Evolutionary conservation across 2,113 vertebrate genomes (phyloP).

Genomic region (Phoenicopterus ruber): DNA sequence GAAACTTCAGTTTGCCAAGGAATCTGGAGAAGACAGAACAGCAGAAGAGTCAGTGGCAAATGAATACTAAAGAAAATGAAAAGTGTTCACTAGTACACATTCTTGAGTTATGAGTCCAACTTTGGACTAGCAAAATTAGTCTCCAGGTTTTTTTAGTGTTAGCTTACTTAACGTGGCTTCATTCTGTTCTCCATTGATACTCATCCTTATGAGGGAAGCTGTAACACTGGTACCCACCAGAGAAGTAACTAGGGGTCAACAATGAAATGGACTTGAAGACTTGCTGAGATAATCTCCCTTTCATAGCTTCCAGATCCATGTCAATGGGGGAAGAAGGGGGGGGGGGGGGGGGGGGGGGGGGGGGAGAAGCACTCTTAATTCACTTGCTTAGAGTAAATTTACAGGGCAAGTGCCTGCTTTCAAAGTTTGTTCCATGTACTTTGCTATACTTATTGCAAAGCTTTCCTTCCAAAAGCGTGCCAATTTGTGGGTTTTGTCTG

Average conservation of each 20-base stretch:
- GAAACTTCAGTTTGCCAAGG: neutral
- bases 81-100: neutral
- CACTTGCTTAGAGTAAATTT: neutral
- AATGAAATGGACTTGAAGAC: neutral
- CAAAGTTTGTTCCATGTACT: neutral
- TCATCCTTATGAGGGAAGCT: neutral
- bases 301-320: neutral
- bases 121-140: neutral
- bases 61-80: neutral
- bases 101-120: neutral
- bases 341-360: no score
- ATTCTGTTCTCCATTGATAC: neutral
- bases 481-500: neutral
- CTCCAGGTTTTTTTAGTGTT: neutral
- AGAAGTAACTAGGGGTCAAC: neutral
- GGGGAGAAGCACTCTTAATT: neutral
- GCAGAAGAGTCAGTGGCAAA: neutral
- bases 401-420: neutral
- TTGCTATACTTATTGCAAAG: neutral
- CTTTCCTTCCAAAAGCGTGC: neutral
- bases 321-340: neutral
- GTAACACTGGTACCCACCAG: neutral
- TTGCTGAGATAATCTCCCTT: neutral
- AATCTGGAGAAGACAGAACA: neutral
- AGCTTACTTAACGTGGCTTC: neutral